Base-by-base conservation (phyloP, 1,140 invertebrate genomes). In the Bombus polaris region DNA sequence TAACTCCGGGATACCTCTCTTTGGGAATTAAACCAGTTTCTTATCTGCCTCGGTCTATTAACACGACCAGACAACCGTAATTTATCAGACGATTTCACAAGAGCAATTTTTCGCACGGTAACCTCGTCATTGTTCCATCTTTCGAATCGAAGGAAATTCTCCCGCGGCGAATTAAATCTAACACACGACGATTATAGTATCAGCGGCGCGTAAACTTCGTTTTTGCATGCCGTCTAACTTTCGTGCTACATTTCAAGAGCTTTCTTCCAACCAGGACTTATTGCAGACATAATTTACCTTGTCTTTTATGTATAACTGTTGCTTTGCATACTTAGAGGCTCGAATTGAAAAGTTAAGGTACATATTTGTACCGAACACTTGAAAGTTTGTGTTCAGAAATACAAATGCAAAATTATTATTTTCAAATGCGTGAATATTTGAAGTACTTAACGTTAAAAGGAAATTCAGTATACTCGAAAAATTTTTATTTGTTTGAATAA, bases 21-120 rank as follows among this genome's bases (percentile, higher is more conserved):
- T 66, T 66, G 62, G 72, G 47, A 77, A 87, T 86, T 80, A 66
- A 89, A 87, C 81, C 10, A 76, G 73, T 84, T 84, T 68, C 77
- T 87, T 87, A 84, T 89, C 88, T 84, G n/a, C 4, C 12, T 62
- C 28, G 68, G 44, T 72, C 57, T 76, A 79, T 81, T 87, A 85
- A 87, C 57, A 37, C 35, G 42, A 53, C 73, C 5, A 76, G 32
- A 82, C 72, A 37, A 15, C 10, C n/a, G 47, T 88, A 75, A 86
- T 87, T 76, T 80, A 89, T 89, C 44, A 70, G 37, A 35, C 73
- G 68, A 65, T 86, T 86, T 80, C 82, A 81, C 80, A 83, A 25
- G 35, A 47, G 12, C 66, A 13, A 76, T 83, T 65, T 90, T 90
- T 90, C 89, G 39, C 87, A 88, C 89, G 89, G 35, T 22, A 59